Conservation (phyloP, 2,113 vertebrate species). For the Todiramphus saurophagus region DNA sequence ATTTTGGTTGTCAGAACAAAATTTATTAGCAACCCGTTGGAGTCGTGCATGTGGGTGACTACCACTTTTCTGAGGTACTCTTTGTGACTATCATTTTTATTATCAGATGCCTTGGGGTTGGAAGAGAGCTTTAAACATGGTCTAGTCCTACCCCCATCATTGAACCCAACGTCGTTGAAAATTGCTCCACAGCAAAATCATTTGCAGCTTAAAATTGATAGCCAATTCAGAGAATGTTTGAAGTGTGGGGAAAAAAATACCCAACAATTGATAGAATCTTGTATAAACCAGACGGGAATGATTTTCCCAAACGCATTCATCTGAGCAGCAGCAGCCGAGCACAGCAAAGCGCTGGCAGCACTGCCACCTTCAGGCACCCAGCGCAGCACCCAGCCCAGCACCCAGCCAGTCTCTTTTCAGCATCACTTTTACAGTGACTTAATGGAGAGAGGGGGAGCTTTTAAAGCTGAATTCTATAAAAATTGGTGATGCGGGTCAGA, state of each 20-base stretch:
- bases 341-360: not conserved
- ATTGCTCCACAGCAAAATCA: not conserved
- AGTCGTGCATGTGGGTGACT: not conserved
- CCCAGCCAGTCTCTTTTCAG: fast-evolving
- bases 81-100: not conserved
- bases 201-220: not conserved
- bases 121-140: not conserved
- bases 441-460: not conserved
- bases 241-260: not conserved
- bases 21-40: not conserved
- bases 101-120: not conserved
- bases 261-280: fast-evolving
- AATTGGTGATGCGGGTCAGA: fast-evolving
- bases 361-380: not conserved
- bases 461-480: not conserved
- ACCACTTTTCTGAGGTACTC: not conserved
- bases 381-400: not conserved
- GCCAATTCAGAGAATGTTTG: not conserved
- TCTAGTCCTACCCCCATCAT: not conserved
- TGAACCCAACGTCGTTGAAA: not conserved
- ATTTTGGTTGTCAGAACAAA: not conserved
- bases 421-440: fast-evolving
- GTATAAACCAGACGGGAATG: not conserved
- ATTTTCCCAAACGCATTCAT: not conserved
- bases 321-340: not conserved